Conservation (phyloP, 2,113 vertebrate genomes). For the Cromileptes altivelis region DNA sequence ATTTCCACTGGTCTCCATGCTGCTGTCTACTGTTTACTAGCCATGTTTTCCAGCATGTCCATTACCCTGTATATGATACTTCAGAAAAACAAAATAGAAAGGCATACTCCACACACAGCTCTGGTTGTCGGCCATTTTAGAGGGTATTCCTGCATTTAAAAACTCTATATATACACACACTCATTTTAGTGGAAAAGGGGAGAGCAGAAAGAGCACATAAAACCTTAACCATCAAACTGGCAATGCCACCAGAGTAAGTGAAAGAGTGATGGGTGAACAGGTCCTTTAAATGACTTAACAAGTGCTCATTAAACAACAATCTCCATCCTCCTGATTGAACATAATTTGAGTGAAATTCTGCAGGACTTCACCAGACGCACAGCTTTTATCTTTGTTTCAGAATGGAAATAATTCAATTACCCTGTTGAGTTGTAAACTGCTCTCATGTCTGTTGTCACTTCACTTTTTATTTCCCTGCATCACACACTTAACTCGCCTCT, state of each 20-base stretch:
- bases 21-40: no score
- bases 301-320: not conserved
- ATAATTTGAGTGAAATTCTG: not conserved
- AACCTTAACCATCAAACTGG: not conserved
- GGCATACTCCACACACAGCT: no score
- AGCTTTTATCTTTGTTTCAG: slow-evolving; percentile 5
- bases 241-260: not conserved
- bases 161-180: no score
- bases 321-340: not conserved
- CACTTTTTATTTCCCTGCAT: slow-evolving; percentile 9
- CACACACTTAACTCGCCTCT: slow-evolving; percentile 10
- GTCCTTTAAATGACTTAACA: not conserved
- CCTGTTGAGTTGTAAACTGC: not conserved
- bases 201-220: not conserved
- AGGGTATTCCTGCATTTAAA: no score
- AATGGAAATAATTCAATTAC: not conserved
- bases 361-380: not conserved
- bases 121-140: no score
- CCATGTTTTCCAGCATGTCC: no score
- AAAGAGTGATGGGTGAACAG: not conserved
- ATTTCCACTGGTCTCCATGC: no score
- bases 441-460: not conserved
- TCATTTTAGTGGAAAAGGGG: not conserved
- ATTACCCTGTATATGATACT: no score
- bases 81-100: no score